Evolutionary conservation across 2,888 invertebrate genomes (phyloP).

Genomic region (Monochamus alternatus): DNA sequence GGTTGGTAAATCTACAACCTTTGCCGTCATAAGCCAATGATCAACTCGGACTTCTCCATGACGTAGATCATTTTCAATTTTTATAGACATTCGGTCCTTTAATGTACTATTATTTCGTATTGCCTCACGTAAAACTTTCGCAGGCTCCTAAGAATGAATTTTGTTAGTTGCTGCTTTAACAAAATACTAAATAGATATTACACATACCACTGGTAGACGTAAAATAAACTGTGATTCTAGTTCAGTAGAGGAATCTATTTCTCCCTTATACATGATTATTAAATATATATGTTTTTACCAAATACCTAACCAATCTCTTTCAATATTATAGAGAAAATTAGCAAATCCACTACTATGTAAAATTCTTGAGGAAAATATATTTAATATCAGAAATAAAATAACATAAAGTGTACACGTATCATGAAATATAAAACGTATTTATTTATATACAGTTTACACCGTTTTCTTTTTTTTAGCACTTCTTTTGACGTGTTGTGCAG

Average conservation of each 20-base stretch:
- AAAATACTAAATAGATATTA: constrained; percentile 12
- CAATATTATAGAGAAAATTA: too few relatives aligned
- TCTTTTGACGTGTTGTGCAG: too few relatives aligned
- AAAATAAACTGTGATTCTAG: constrained; percentile 68
- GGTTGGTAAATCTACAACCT: constrained; percentile 93
- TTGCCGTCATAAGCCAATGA: constrained; percentile 89
- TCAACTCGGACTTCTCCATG: constrained; percentile 92
- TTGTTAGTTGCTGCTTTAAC: constrained; percentile 4
- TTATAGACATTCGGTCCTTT: constrained; percentile 89
- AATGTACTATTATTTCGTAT: constrained; percentile 83
- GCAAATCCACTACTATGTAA: too few relatives aligned
- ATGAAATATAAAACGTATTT: too few relatives aligned
- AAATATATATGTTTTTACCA: too few relatives aligned
- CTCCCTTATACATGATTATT: constrained; percentile 44
- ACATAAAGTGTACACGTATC: too few relatives aligned
- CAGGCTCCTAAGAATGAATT: constrained; percentile 76
- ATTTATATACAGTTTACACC: too few relatives aligned
- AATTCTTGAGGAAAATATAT: too few relatives aligned
- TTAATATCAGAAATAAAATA: too few relatives aligned
- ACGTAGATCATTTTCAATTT: constrained; percentile 90
- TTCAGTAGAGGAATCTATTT: constrained; percentile 60
- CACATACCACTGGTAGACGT: constrained; percentile 63
- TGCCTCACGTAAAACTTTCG: constrained; percentile 82
- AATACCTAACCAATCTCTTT: too few relatives aligned
- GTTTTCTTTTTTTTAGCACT: too few relatives aligned